These are phyloP conservation scores for Riparia riparia DNA, from an alignment of 2,113 vertebrate genomes.

Conservation along the genomic window DNA sequence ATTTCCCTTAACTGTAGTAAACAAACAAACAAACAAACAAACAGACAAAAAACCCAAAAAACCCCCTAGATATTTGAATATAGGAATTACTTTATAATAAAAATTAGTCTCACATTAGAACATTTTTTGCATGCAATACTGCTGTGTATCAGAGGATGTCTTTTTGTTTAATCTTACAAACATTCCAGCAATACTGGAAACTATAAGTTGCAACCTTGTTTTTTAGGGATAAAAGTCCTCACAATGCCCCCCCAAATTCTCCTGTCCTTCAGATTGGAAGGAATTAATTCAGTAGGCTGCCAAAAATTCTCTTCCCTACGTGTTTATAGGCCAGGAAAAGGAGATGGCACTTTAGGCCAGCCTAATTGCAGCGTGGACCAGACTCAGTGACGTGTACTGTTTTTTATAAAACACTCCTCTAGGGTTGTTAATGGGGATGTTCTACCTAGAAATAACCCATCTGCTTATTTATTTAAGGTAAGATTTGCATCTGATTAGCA, in stretches of 20 bases:
- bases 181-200: not conserved
- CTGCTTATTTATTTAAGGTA: constrained; percentile 23
- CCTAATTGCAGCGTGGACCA: not conserved
- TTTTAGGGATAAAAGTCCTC: not conserved
- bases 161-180: not conserved
- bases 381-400: not conserved
- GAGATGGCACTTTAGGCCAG: not conserved
- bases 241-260: not conserved
- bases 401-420: not conserved
- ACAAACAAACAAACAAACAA: too few species aligned
- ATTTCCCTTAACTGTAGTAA: not conserved
- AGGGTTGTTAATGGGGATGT: not conserved
- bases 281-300: not conserved
- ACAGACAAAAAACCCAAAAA: too few species aligned
- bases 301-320: not conserved
- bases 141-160: not conserved
- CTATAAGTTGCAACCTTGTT: not conserved
- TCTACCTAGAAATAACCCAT: not conserved
- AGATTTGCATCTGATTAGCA: constrained; percentile 37
- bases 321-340: not conserved
- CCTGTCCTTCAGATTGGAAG: not conserved
- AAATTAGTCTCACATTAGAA: not conserved
- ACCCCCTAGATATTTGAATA: not conserved
- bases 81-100: not conserved
- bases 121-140: not conserved